Evolutionary conservation across 2,888 invertebrate genomes (phyloP).

Genomic region (Ephialtes manifestator): DNA sequence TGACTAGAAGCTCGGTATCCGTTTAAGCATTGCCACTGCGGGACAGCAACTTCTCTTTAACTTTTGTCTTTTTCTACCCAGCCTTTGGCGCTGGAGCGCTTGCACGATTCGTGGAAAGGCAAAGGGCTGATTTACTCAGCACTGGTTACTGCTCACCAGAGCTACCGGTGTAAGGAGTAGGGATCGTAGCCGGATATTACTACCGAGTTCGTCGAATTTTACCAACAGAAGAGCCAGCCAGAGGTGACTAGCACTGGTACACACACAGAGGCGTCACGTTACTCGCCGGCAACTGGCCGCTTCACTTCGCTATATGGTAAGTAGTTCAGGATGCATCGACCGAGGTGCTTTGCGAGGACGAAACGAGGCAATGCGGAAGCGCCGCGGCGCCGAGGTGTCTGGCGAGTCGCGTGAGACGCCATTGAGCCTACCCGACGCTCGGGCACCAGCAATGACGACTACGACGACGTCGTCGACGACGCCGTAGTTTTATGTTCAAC

Average conservation of each 20-base stretch:
- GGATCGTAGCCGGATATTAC: slow-evolving; percentile 21
- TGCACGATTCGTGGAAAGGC: neutral
- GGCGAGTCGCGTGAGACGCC: slow-evolving; percentile 75
- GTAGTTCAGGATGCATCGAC: slow-evolving; percentile 71
- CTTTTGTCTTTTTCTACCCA: slow-evolving; percentile 17
- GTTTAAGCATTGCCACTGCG: slow-evolving; percentile 13
- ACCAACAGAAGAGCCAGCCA: neutral
- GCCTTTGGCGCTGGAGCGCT: neutral
- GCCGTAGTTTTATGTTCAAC: slow-evolving; percentile 46
- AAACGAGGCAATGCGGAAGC: slow-evolving; percentile 75
- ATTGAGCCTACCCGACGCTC: slow-evolving; percentile 70
- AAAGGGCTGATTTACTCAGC: slow-evolving; percentile 16
- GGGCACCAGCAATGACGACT: slow-evolving; percentile 57
- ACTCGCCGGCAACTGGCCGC: slow-evolving; percentile 2
- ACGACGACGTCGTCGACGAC: slow-evolving; percentile 43
- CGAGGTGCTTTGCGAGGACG: slow-evolving; percentile 68
- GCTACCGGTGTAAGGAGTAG: neutral
- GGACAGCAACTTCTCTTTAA: slow-evolving; percentile 5
- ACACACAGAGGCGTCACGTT: slow-evolving; percentile 16
- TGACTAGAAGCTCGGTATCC: slow-evolving; percentile 46
- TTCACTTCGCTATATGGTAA: slow-evolving; percentile 22
- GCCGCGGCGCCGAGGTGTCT: slow-evolving; percentile 74
- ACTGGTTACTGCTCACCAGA: neutral
- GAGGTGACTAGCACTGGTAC: slow-evolving; percentile 30
- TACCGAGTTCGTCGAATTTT: slow-evolving; percentile 11